Conservation (phyloP, 1,140 invertebrate species). For the Euglossa dilemma region DNA sequence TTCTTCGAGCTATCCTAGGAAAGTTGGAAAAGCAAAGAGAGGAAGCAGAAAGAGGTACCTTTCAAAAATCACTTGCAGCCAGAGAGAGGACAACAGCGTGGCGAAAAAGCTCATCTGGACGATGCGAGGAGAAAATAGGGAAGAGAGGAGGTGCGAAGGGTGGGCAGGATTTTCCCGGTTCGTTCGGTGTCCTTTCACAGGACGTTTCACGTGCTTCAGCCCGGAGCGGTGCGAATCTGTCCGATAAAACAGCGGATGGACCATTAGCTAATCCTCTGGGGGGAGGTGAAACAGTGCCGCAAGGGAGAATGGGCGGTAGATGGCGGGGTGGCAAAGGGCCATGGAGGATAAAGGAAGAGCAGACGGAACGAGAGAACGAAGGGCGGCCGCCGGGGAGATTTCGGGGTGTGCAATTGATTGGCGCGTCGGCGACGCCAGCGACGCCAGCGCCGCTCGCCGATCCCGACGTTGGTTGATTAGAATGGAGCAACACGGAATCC, state of each 20-base stretch:
- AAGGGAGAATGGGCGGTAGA: constrained; percentile 23
- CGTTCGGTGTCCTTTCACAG: constrained; percentile 55
- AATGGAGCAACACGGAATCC: constrained; percentile 82
- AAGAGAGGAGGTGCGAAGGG: background rate
- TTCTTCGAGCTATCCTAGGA: too few relatives aligned
- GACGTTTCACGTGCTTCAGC: constrained; percentile 56
- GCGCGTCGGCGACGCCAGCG: constrained; percentile 69
- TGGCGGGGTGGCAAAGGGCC: background rate
- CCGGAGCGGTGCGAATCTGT: constrained; percentile 76
- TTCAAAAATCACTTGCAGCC: background rate
- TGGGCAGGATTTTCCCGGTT: constrained; percentile 52
- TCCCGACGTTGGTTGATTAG: constrained; percentile 79
- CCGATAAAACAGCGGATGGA: constrained; percentile 79
- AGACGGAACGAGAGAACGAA: constrained; percentile 55
- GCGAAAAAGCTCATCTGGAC: background rate
- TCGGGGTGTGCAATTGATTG: constrained; percentile 80
- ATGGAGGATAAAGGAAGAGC: constrained; percentile 58
- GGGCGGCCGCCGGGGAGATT: constrained; percentile 70
- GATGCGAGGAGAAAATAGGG: background rate
- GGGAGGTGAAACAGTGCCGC: constrained; percentile 74
- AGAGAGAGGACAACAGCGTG: too few relatives aligned
- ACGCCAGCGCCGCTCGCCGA: constrained; percentile 57
- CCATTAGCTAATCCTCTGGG: constrained; percentile 80
- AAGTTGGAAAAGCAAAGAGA: background rate
- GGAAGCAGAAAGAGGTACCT: background rate